Conservation (phyloP, 2,113 vertebrate genomes). For the Tapirus terrestris region DNA sequence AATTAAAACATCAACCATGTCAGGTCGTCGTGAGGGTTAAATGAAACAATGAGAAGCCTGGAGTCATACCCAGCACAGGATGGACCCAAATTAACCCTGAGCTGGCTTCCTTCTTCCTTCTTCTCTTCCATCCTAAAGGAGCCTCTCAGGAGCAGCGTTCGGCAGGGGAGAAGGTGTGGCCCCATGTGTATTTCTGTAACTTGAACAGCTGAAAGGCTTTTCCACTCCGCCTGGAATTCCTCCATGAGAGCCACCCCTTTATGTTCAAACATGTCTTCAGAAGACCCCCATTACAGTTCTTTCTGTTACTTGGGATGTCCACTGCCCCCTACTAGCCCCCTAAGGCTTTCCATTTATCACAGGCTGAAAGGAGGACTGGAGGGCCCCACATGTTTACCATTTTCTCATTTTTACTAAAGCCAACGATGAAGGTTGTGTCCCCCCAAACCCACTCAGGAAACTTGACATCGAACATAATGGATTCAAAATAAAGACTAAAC, state of each 20-base stretch:
- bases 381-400: background rate
- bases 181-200: background rate
- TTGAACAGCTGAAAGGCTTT: background rate
- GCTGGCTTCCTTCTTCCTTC: background rate
- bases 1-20: rapidly evolving
- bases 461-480: background rate
- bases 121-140: background rate
- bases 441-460: background rate
- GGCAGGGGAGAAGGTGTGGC: background rate
- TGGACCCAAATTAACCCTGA: rapidly evolving
- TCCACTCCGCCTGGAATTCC: background rate
- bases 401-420: background rate
- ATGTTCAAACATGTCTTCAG: background rate
- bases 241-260: background rate
- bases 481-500: background rate
- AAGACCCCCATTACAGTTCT: background rate
- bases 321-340: rapidly evolving
- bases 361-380: background rate
- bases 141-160: too few relatives aligned
- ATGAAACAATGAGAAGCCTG: background rate
- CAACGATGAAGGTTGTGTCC: background rate
- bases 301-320: background rate
- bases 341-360: background rate
- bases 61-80: rapidly evolving
- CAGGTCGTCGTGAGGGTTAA: background rate